These are phyloP conservation scores for Gymnocypris eckloni DNA, from an alignment of 2,797 vertebrate genomes.

Conservation along the genomic window DNA sequence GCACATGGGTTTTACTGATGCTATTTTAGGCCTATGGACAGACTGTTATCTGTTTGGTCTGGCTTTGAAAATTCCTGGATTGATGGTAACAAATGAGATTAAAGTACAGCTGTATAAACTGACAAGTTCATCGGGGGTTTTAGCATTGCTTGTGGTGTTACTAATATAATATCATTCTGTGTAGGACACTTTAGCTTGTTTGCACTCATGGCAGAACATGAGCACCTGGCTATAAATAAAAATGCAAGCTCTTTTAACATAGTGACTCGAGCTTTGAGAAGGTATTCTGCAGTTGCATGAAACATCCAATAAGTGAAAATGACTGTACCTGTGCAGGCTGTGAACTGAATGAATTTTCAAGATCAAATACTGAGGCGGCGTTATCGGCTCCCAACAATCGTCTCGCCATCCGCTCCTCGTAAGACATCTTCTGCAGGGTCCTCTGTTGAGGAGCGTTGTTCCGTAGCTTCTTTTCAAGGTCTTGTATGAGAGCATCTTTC, in stretches of 20 bases:
- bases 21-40: constrained; percentile 45
- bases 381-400: constrained; percentile 91
- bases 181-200: neutral
- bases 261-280: neutral
- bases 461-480: constrained; percentile 92
- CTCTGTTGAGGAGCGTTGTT: constrained; percentile 88
- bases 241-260: neutral
- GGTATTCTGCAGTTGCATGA: neutral
- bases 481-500: constrained; percentile 95
- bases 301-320: neutral
- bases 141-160: neutral
- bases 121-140: neutral
- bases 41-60: constrained; percentile 26
- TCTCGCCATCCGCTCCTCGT: constrained; percentile 96
- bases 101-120: neutral
- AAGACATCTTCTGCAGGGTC: constrained; percentile 90
- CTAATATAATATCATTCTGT: neutral
- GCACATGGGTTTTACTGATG: constrained; percentile 17
- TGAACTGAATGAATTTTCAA: constrained; percentile 77
- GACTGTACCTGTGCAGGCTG: constrained; percentile 83
- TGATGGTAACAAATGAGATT: neutral
- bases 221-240: neutral
- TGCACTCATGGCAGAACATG: neutral
- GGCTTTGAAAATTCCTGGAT: constrained; percentile 6
- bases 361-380: constrained; percentile 84